These are phyloP conservation scores for Rynchops niger DNA, from an alignment of 2,113 vertebrate species.

Conservation along the genomic window DNA sequence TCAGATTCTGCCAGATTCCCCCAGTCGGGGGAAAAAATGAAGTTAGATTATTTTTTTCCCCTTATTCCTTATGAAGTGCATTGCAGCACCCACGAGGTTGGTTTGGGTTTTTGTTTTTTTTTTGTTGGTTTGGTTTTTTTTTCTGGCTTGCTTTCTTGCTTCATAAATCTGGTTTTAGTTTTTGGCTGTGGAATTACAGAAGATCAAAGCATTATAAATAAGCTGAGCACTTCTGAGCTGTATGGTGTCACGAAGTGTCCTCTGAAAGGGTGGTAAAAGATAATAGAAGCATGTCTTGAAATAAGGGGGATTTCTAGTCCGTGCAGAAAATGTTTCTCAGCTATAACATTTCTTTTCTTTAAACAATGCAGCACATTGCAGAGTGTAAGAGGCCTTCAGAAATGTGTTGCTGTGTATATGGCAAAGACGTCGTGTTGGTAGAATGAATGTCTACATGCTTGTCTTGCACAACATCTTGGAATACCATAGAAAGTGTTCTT, in stretches of 20 bases:
- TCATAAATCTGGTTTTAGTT: not conserved
- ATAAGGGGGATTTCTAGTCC: not conserved
- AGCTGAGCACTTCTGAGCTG: not conserved
- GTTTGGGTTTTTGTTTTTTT: not conserved
- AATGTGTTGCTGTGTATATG: not conserved
- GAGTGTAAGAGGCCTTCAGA: not conserved
- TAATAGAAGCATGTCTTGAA: not conserved
- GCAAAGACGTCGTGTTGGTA: not conserved
- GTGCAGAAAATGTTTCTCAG: not conserved
- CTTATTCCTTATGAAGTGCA: not conserved
- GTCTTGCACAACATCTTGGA: not conserved
- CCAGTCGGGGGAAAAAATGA: not conserved
- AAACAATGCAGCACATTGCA: conserved; percentile 53
- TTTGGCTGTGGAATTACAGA: not conserved
- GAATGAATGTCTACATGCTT: not conserved
- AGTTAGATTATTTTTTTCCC: not conserved
- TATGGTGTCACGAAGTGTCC: not conserved
- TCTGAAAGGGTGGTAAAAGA: not conserved
- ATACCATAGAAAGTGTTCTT: not conserved
- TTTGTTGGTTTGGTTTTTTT: not conserved
- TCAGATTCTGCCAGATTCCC: not conserved
- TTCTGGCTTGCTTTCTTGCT: not conserved
- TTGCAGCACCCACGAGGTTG: not conserved
- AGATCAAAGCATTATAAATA: not conserved
- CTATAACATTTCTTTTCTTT: not conserved